phyloP scores from a whole-genome alignment of 2,797 vertebrate genomes.

The Petrocephalus sullivani region DNA sequence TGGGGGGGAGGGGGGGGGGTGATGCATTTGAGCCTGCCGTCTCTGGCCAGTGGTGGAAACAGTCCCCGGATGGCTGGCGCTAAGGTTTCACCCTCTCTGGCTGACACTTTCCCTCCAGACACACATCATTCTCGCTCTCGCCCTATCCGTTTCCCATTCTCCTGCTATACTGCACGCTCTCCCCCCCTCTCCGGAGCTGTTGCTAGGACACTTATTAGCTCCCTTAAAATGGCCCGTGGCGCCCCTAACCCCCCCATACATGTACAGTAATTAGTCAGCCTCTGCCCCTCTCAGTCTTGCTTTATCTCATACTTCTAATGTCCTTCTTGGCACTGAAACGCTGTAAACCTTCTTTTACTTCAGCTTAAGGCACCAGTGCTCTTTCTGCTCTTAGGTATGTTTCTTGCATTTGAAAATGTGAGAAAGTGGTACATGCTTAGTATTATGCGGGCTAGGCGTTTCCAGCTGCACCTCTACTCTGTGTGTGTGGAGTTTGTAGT shows the following conservation, averaged over 20 bases:
- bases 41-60: not conserved
- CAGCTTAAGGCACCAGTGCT: not conserved
- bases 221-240: not conserved
- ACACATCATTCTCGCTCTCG: not conserved
- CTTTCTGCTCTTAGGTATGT: not conserved
- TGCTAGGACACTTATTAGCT: not conserved
- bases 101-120: not conserved
- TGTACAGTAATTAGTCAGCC: not conserved
- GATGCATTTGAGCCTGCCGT: not conserved
- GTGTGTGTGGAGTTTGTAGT: not conserved
- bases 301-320: not conserved
- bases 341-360: not conserved
- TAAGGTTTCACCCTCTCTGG: slow-evolving; percentile 1
- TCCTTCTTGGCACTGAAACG: not conserved
- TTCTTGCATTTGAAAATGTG: not conserved
- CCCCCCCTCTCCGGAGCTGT: not conserved
- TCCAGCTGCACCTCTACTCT: not conserved
- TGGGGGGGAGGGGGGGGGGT: not conserved
- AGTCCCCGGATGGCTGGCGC: not conserved
- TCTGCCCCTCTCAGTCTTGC: not conserved
- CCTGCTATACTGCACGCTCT: not conserved
- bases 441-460: not conserved
- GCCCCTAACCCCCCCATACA: not conserved
- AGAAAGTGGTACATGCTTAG: not conserved
- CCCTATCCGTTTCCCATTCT: slow-evolving; percentile 1